Evolutionary conservation across 2,113 vertebrate species (phyloP), one percentile per base, ranked within the genome.

Genomic region (Plotosus lineatus): DNA sequence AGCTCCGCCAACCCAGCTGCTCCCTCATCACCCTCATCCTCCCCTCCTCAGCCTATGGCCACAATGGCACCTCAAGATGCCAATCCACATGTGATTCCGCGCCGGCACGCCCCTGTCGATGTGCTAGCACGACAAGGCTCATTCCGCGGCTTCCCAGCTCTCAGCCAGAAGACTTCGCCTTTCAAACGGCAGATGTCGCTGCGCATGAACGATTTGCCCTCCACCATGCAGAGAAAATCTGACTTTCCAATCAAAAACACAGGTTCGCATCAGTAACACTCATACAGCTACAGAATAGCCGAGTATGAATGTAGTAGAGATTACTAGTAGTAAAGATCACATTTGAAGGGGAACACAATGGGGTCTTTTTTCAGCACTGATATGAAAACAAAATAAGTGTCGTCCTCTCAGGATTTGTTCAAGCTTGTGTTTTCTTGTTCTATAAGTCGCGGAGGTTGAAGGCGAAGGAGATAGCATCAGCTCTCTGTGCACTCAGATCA

Each of bases 81-180:
- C 82, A 94, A 95, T 80, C 94, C 94, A 53, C 95, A 96, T 0
- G 96, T 90, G 42, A 99, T 99, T 75, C 97, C 98, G 0, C 97
- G 98, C 73, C 91, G 97, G 46, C 98, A 99, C 6, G 96, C 98
- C 0, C 96, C 97, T 0, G 96, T 95, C 51, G 98, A 99, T 65
- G 96, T 95, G 1, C 94, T 99, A 50, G 97, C 96, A 84, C 92
- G 98, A 40, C 98, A 99, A 92, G 97, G 97, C 44, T 99, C 98
- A 56, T 99, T 99, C 93, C 92, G 95, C 68, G 98, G 96, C 82
- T 99, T 99, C 90, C 98, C 97, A 0, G 95, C 91, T 51, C 97
- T 99, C 55, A 97, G 96, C 88, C 96, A 98, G 91, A 99, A 98
- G 92, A 98, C 96, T 40, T 99, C 98, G 66, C 98, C 98, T 82